These are phyloP conservation scores for Nannoperca australis DNA, from an alignment of 2,797 vertebrate species.

Conservation along the genomic window DNA sequence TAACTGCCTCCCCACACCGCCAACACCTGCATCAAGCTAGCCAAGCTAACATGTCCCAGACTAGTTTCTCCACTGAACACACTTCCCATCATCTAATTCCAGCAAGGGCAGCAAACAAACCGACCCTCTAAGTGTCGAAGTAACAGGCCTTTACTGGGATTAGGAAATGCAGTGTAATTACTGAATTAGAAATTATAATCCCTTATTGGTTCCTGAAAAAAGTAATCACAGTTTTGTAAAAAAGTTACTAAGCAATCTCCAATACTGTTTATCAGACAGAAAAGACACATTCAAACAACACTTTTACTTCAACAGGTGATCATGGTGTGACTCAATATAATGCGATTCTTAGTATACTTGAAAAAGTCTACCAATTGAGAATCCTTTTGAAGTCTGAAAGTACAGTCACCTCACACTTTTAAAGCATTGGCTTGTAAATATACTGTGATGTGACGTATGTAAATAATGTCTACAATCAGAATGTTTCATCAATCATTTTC, in stretches of 20 bases:
- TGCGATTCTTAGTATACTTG: neutral
- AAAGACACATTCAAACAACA: conserved; percentile 10
- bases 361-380: neutral
- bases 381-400: neutral
- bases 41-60: neutral
- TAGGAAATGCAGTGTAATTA: neutral
- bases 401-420: neutral
- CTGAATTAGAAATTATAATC: neutral
- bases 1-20: neutral
- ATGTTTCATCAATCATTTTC: conserved; percentile 28
- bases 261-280: conserved; percentile 4
- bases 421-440: neutral
- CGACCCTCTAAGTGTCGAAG: neutral
- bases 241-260: neutral
- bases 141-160: neutral
- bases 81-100: neutral
- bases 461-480: conserved; percentile 9
- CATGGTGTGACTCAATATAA: neutral
- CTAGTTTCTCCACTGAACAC: neutral
- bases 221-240: neutral
- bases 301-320: neutral
- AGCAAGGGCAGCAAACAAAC: neutral
- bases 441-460: neutral
- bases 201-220: neutral
- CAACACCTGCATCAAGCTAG: neutral